phyloP scores from a whole-genome alignment of 1,140 invertebrate species.

The Hyposmocoma kahamanoa region DNA sequence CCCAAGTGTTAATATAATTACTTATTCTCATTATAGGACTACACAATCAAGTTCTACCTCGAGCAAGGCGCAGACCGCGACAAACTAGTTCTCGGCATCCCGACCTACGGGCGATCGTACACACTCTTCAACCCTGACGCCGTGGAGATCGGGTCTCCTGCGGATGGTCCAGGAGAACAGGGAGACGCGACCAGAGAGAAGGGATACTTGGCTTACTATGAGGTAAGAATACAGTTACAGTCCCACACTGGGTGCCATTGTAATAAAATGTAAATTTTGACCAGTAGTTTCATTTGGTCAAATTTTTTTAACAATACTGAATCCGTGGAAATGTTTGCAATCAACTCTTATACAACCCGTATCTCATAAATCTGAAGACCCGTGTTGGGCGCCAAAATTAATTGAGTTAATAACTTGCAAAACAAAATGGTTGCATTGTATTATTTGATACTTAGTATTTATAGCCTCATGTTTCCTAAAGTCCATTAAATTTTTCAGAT shows the following conservation, averaged over 20 bases:
- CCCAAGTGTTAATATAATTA: neutral
- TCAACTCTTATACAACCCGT: too few species aligned
- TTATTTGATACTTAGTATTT: too few species aligned
- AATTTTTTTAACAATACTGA: neutral
- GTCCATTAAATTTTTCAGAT: too few species aligned
- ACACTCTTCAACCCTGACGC: slow-evolving; percentile 84
- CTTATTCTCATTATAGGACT: slow-evolving; percentile 78
- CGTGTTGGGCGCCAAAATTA: neutral
- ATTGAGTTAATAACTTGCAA: too few species aligned
- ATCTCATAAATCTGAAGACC: too few species aligned
- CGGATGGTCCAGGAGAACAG: slow-evolving; percentile 91
- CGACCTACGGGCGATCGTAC: slow-evolving; percentile 94
- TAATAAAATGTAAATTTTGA: neutral
- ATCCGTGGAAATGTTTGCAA: too few species aligned
- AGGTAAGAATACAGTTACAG: slow-evolving; percentile 76
- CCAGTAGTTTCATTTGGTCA: too few species aligned
- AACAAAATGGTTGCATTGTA: too few species aligned
- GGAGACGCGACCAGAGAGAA: slow-evolving; percentile 93
- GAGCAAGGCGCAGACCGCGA: slow-evolving; percentile 86
- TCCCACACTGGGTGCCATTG: neutral
- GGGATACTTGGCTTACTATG: slow-evolving; percentile 94
- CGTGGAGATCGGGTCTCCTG: slow-evolving; percentile 83
- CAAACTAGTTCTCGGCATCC: slow-evolving; percentile 94
- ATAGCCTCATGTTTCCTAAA: too few species aligned
- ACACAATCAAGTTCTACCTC: slow-evolving; percentile 92